Conservation (phyloP, 37 sponge, comb jelly and placozoan genomes). For the Mnemiopsis leidyi region DNA sequence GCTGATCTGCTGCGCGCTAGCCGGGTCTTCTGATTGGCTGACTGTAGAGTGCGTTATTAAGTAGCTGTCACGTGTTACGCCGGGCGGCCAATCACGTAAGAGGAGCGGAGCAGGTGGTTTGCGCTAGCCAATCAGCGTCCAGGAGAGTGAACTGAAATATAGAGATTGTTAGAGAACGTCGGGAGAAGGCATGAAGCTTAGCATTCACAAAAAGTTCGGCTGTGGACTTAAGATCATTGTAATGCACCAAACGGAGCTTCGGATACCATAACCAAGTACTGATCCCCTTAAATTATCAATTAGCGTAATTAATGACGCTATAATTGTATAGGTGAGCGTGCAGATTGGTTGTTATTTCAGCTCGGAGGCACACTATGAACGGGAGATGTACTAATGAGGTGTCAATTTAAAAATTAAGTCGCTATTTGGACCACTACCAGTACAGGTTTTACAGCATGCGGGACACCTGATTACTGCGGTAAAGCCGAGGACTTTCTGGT, state of each 20-base stretch:
- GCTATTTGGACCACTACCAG: background rate
- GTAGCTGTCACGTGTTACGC: background rate
- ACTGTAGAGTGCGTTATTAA: conserved; percentile 17
- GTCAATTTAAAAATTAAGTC: background rate
- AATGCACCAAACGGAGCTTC: background rate
- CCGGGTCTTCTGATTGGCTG: background rate
- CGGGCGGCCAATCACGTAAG: background rate
- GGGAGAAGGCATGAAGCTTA: background rate
- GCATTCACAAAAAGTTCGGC: background rate
- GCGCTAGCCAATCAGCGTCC: conserved; percentile 23
- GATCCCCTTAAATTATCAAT: background rate
- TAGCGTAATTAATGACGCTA: background rate
- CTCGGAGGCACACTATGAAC: background rate
- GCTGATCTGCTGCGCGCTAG: background rate
- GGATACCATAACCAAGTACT: background rate
- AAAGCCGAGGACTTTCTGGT: background rate
- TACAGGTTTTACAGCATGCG: background rate
- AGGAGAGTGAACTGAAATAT: background rate
- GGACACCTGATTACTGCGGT: background rate
- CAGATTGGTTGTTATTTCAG: background rate
- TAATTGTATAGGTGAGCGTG: background rate
- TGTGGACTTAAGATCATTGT: background rate
- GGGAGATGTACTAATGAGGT: background rate
- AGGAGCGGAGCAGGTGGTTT: background rate
- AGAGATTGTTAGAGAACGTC: background rate